A percentile compares a stretch with the other conserved stretches of the same genome.
phyloP scores from a whole-genome alignment of 1,140 invertebrate species.

The Aphelinus certus region DNA sequence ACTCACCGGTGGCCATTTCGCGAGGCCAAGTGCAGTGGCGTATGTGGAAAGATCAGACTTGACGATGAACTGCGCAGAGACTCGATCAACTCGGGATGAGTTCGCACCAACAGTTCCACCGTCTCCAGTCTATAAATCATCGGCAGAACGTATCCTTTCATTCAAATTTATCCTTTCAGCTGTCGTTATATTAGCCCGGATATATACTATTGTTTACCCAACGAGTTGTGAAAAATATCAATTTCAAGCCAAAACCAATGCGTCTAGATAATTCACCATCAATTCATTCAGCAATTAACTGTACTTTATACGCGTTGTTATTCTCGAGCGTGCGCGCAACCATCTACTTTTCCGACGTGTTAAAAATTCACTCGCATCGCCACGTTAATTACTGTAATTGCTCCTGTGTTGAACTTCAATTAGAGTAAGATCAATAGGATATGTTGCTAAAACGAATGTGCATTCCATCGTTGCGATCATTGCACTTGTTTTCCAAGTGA shows the following conservation, averaged over 20 bases:
- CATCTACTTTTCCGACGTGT: too few relatives aligned
- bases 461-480: too few relatives aligned
- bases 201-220: too few relatives aligned
- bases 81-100: conserved; percentile 81
- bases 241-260: neutral
- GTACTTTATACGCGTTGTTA: too few relatives aligned
- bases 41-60: conserved; percentile 77
- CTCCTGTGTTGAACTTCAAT: neutral
- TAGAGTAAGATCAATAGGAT: neutral
- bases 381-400: conserved; percentile 2
- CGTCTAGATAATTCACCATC: too few relatives aligned
- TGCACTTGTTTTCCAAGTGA: too few relatives aligned
- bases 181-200: too few relatives aligned
- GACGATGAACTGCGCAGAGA: conserved; percentile 71
- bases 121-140: conserved; percentile 79
- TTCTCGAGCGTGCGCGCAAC: too few relatives aligned
- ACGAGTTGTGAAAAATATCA: neutral
- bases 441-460: too few relatives aligned
- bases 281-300: too few relatives aligned
- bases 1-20: conserved; percentile 90
- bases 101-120: conserved; percentile 84
- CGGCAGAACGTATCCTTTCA: neutral
- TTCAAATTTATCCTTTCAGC: too few relatives aligned
- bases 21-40: conserved; percentile 92
- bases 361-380: too few relatives aligned